Evolutionary conservation across 2,797 vertebrate species (phyloP).

Genomic region (Muscicapa comitata): DNA sequence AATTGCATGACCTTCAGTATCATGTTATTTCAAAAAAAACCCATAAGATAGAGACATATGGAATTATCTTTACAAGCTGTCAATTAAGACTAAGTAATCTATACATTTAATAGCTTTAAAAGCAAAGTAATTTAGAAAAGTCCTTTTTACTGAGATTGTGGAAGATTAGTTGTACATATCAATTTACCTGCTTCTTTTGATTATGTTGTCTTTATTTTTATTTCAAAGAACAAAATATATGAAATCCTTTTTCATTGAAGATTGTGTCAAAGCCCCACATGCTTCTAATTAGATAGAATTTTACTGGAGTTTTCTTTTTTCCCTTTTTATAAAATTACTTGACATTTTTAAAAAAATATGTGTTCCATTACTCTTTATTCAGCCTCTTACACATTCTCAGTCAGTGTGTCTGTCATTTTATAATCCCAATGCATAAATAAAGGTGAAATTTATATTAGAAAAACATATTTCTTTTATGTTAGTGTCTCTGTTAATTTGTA

Average conservation of each 20-base stretch:
- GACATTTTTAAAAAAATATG: neutral
- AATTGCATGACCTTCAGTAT: neutral
- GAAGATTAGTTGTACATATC: neutral
- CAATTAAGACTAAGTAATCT: neutral
- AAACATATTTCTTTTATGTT: neutral
- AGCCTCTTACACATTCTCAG: neutral
- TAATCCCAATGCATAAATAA: neutral
- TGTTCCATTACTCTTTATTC: neutral
- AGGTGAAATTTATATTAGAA: neutral
- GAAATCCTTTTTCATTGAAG: neutral
- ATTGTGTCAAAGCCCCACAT: neutral
- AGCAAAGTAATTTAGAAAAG: neutral
- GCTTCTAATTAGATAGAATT: neutral
- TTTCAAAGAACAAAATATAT: neutral
- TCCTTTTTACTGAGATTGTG: neutral
- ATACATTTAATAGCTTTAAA: neutral
- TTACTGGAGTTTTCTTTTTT: neutral
- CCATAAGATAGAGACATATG: neutral
- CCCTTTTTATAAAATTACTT: neutral
- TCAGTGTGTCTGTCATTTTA: neutral
- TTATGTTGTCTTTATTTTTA: neutral
- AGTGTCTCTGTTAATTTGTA: neutral
- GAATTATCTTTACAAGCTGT: neutral
- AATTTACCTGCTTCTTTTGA: neutral
- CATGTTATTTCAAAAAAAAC: neutral